These are phyloP conservation scores for Falco berigora DNA, from an alignment of 2,797 vertebrate species.

Conservation along the genomic window DNA sequence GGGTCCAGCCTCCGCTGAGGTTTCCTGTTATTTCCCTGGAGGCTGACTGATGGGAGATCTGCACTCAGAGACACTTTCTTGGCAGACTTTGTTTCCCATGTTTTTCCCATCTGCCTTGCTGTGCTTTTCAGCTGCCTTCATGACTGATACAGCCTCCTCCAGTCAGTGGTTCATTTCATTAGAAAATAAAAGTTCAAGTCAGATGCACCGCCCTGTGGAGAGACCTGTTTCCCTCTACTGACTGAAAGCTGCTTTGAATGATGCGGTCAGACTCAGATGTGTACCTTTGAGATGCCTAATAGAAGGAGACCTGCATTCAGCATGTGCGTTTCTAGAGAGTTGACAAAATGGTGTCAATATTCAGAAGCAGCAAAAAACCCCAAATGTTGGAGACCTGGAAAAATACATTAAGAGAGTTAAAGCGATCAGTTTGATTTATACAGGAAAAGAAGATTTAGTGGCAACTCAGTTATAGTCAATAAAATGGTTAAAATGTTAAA, in stretches of 20 bases:
- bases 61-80: not conserved
- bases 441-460: not conserved
- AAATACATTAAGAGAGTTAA: not conserved
- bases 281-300: not conserved
- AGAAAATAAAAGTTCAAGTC: not conserved
- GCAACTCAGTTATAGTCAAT: not conserved
- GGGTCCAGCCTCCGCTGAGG: not conserved
- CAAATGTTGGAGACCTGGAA: not conserved
- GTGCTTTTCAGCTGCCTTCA: not conserved
- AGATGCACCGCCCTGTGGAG: not conserved
- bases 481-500: constrained; percentile 31
- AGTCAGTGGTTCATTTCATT: not conserved
- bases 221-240: not conserved
- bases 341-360: not conserved
- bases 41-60: not conserved
- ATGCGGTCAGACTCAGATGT: not conserved
- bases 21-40: not conserved
- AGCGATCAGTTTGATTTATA: not conserved
- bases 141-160: not conserved
- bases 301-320: not conserved
- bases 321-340: not conserved
- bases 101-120: not conserved
- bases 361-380: not conserved
- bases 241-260: not conserved
- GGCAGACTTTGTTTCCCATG: not conserved